phyloP scores from a whole-genome alignment of 2,888 invertebrate species.

The Rhopalosiphum nymphaeae region DNA sequence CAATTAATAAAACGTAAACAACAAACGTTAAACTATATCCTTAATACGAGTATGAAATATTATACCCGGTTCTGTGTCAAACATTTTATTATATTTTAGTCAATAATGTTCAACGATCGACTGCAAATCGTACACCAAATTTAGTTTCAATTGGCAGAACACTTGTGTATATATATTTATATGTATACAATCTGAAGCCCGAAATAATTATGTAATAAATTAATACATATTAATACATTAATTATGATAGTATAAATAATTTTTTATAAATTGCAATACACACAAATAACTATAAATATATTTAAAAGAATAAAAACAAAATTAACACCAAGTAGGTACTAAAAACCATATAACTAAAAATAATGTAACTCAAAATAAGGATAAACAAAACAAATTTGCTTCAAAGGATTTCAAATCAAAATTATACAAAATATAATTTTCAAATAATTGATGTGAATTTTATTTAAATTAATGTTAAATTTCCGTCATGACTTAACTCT shows the following conservation, averaged over 20 bases:
- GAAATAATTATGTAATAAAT: too few relatives aligned
- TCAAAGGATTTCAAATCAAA: neutral
- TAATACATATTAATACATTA: too few relatives aligned
- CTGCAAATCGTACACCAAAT: neutral
- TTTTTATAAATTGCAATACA: too few relatives aligned
- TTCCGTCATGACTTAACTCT: neutral
- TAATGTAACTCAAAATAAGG: too few relatives aligned
- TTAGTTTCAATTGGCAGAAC: neutral
- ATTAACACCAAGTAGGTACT: too few relatives aligned
- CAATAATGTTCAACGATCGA: neutral
- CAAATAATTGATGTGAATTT: neutral
- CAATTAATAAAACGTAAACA: neutral
- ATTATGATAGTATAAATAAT: too few relatives aligned
- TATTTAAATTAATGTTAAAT: too few relatives aligned
- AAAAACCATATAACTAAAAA: too few relatives aligned
- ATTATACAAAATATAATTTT: neutral
- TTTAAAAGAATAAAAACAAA: too few relatives aligned
- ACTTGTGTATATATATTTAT: neutral
- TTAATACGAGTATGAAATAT: neutral
- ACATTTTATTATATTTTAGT: neutral
- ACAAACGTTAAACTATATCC: neutral
- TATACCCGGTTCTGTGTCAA: neutral
- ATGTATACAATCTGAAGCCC: too few relatives aligned
- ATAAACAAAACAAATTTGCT: too few relatives aligned
- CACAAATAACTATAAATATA: too few relatives aligned